A percentile compares a stretch with the other conserved stretches of the same genome.
Evolutionary conservation across 2,888 invertebrate species (phyloP).

Genomic region (Spisula subtruncata): DNA sequence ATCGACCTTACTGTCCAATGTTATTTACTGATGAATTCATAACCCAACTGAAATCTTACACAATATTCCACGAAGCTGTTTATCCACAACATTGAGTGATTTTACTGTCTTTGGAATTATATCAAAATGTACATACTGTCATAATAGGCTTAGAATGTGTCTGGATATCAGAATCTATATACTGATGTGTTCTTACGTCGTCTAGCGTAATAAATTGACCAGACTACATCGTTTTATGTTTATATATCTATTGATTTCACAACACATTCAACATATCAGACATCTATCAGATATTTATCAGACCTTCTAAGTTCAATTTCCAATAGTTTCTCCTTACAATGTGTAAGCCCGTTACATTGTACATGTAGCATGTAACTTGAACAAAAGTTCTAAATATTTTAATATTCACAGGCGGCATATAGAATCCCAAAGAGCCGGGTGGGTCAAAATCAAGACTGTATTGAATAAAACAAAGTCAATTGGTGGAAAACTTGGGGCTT

Average conservation of each 20-base stretch:
- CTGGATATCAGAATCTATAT: neutral
- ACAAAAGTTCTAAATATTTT: neutral
- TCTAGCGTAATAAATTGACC: neutral
- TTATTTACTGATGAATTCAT: too few species aligned
- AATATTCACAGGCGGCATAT: neutral
- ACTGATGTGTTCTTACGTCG: neutral
- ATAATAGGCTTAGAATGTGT: neutral
- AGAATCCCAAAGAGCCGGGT: neutral
- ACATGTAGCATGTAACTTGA: neutral
- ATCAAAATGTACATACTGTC: neutral
- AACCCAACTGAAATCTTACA: too few species aligned
- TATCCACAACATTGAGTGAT: too few species aligned
- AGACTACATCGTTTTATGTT: neutral
- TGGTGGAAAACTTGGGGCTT: slow-evolving; percentile 42
- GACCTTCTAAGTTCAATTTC: neutral
- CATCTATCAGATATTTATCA: neutral
- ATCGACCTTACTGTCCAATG: too few species aligned
- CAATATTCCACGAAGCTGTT: too few species aligned
- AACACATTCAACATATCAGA: neutral
- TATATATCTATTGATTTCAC: slow-evolving; percentile 11
- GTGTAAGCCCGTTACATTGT: neutral
- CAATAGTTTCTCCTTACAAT: neutral
- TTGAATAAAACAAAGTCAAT: slow-evolving; percentile 46
- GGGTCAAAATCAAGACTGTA: slow-evolving; percentile 40
- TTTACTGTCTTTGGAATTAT: neutral